Evolutionary conservation across 2,113 vertebrate species (phyloP).

Genomic region (Coturnix japonica): DNA sequence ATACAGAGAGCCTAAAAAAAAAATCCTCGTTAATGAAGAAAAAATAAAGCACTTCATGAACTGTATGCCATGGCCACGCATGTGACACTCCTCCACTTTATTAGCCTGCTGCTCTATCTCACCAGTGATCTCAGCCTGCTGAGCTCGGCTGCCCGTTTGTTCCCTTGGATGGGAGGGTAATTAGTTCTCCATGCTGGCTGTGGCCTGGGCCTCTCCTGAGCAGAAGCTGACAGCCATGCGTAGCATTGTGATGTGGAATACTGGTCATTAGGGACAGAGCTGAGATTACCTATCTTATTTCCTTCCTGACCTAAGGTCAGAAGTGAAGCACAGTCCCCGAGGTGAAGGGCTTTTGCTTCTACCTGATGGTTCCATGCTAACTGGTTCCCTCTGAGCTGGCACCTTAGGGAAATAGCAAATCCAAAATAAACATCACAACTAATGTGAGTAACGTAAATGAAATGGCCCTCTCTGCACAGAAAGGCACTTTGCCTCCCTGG

Average conservation of each 20-base stretch:
- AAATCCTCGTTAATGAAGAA: slow-evolving; percentile 70
- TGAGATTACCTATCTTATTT: slow-evolving; percentile 67
- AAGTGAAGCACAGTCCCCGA: slow-evolving; percentile 15
- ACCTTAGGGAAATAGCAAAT: slow-evolving; percentile 4
- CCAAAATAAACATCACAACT: slow-evolving; percentile 26
- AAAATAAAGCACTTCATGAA: slow-evolving; percentile 17
- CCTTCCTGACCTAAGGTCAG: slow-evolving; percentile 57
- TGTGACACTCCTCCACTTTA: slow-evolving; percentile 47
- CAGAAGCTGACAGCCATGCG: slow-evolving; percentile 33
- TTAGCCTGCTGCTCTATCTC: slow-evolving; percentile 40
- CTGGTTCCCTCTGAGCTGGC: slow-evolving; percentile 34
- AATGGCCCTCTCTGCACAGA: neutral
- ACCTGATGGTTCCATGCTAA: slow-evolving; percentile 3
- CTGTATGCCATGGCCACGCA: slow-evolving; percentile 36
- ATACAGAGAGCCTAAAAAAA: slow-evolving; percentile 61
- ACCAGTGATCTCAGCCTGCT: neutral
- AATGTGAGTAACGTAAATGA: neutral
- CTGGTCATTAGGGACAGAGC: slow-evolving; percentile 42
- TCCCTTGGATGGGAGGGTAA: slow-evolving; percentile 58
- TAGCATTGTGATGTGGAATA: slow-evolving; percentile 32
- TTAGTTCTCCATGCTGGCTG: slow-evolving; percentile 48
- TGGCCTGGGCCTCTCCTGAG: slow-evolving; percentile 47
- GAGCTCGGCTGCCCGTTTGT: slow-evolving; percentile 30
- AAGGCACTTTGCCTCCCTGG: neutral
- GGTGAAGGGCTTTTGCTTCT: slow-evolving; percentile 36